Percentiles rank a stretch among this genome's conserved stretches.
phyloP scores from a whole-genome alignment of 2,888 invertebrate species.

The Lamellibrachia satsuma region DNA sequence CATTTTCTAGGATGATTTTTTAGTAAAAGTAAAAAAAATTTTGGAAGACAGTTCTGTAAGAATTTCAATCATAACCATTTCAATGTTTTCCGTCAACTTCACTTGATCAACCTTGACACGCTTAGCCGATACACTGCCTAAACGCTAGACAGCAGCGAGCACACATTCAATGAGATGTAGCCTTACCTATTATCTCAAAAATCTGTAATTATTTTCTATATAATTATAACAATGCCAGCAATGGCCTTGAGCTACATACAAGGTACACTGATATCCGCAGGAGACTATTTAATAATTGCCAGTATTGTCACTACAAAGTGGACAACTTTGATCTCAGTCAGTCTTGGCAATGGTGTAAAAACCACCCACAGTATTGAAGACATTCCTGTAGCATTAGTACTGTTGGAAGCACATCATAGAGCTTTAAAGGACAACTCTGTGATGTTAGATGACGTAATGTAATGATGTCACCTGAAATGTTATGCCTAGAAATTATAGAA shows the following conservation, averaged over 20 bases:
- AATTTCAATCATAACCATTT: not conserved
- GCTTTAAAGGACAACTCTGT: not conserved
- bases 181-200: not conserved
- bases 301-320: not conserved
- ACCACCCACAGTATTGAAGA: not conserved
- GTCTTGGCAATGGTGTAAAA: not conserved
- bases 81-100: not conserved
- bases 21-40: not conserved
- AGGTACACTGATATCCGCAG: no score
- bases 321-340: not conserved
- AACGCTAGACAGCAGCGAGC: not conserved
- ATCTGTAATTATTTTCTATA: not conserved
- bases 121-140: not conserved
- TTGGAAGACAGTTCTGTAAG: not conserved
- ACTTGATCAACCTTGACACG: not conserved
- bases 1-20: not conserved
- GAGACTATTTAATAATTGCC: not conserved
- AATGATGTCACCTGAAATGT: not conserved
- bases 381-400: not conserved
- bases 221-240: not conserved
- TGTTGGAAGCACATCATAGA: not conserved
- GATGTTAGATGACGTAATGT: not conserved
- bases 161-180: not conserved
- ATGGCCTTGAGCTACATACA: not conserved
- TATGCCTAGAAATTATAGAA: not conserved